Conservation (phyloP, 2,797 vertebrate species). For the Prionace glauca region DNA sequence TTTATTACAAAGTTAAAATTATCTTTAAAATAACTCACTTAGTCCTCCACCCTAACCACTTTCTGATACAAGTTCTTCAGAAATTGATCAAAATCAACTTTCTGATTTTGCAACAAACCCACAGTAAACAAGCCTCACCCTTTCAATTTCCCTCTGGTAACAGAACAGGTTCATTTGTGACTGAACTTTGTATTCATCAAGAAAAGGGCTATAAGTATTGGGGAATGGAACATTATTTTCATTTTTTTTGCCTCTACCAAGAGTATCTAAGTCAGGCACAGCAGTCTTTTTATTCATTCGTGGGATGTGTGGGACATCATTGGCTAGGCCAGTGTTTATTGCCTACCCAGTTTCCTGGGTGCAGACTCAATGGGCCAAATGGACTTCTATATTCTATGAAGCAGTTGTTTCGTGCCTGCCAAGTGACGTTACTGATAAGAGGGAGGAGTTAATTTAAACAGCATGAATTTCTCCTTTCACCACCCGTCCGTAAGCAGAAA, state of each 20-base stretch:
- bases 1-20: slow-evolving; percentile 27
- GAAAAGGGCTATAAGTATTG: background rate
- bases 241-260: background rate
- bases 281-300: background rate
- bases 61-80: background rate
- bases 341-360: background rate
- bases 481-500: too few species aligned
- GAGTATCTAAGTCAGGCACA: background rate
- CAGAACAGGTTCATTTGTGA: background rate
- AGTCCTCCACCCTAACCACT: background rate
- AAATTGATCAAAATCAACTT: slow-evolving; percentile 9
- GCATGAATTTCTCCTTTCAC: too few species aligned
- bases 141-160: background rate
- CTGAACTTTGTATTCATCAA: background rate
- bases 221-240: background rate
- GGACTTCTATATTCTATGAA: background rate
- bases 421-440: too few species aligned
- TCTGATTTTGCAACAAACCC: background rate
- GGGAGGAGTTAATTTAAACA: too few species aligned
- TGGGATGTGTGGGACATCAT: too few species aligned
- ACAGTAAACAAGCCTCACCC: background rate
- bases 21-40: background rate
- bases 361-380: too few species aligned
- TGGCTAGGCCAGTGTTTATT: too few species aligned
- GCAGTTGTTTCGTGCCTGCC: background rate